Conservation (phyloP, 1,140 invertebrate genomes). For the Belonocnema kinseyi region DNA sequence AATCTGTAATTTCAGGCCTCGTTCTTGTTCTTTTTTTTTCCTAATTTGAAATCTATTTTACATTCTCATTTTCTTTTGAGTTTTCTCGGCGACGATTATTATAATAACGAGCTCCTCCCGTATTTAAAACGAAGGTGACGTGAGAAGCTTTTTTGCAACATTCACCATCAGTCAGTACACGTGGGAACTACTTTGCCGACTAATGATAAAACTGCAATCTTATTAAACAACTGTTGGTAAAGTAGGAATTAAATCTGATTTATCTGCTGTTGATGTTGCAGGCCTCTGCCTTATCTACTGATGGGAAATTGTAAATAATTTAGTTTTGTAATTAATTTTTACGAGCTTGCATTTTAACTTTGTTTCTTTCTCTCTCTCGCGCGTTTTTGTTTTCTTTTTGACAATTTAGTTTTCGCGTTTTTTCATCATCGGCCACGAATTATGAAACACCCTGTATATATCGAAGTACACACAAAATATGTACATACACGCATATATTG, state of each 20-base stretch:
- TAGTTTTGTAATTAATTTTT: slow-evolving; percentile 15
- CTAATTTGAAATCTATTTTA: neutral
- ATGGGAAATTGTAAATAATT: slow-evolving; percentile 4
- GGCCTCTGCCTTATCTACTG: no score
- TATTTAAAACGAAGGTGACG: neutral
- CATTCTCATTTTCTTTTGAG: neutral
- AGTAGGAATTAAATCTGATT: no score
- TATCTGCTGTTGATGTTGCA: no score
- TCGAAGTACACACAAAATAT: slow-evolving; percentile 23
- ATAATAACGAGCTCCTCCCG: neutral
- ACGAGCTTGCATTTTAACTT: neutral
- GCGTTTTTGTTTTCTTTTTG: neutral
- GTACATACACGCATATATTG: neutral
- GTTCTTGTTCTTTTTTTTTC: neutral
- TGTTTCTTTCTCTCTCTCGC: no score
- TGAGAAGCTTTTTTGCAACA: no score
- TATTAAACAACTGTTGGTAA: no score
- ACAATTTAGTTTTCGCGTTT: neutral
- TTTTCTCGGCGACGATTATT: neutral
- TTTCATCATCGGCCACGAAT: neutral
- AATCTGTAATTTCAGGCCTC: neutral
- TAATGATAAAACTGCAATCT: no score
- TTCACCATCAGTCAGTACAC: no score
- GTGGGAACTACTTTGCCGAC: no score
- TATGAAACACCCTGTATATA: slow-evolving; percentile 19